Base-by-base conservation (phyloP, 2,113 vertebrate genomes). In the Lycocorax pyrrhopterus region DNA sequence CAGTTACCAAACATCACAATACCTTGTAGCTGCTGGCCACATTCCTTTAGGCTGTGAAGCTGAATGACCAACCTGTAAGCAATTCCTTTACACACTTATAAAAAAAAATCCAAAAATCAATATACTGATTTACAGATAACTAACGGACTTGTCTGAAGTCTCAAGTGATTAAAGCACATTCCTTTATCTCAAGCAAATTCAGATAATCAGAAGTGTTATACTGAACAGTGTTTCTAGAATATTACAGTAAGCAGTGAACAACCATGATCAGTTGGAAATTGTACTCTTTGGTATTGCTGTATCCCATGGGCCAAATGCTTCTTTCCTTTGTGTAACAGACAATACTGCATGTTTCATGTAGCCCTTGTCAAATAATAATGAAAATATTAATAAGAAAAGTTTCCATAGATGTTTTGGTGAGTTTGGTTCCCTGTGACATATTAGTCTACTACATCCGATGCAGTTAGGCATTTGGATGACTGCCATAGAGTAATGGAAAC, bases 71-170 rank as follows among this genome's bases (percentile, higher is more conserved):
- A 27, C 33, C 32, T 71, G 72, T 30, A 88, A 89, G 77, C 11
- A 76, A 87, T 74, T 63, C 33, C 27, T 78, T 90, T 78, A 51
- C 14, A 64, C 51, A 43, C 44, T 68, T 94, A 89, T 58, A 92
- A 95, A 89, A 66, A 95, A 97, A 51, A 91, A 93, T 93, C 64
- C 4, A 44, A 86, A 96, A 95, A 92, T 83, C 78, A 90, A 92
- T 94, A 67, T 68, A 93, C 58, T 64, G 75, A 84, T 69, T 94
- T 92, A 94, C 53, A 92, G 86, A 85, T 56, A 96, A 97, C 39
- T 83, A 84, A 93, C 47, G 52, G 11, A 87, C 80, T 62, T 96
- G 55, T 88, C 78, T 80, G 59, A 32, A 83, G 43, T 13, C 26
- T 51, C n/a, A 91, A 56, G 53, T 77, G 47, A 84, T 67, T 43